These are phyloP conservation scores for Pseudomyrmex sp. DNA, from an alignment of 1,140 invertebrate genomes.

Conservation along the genomic window DNA sequence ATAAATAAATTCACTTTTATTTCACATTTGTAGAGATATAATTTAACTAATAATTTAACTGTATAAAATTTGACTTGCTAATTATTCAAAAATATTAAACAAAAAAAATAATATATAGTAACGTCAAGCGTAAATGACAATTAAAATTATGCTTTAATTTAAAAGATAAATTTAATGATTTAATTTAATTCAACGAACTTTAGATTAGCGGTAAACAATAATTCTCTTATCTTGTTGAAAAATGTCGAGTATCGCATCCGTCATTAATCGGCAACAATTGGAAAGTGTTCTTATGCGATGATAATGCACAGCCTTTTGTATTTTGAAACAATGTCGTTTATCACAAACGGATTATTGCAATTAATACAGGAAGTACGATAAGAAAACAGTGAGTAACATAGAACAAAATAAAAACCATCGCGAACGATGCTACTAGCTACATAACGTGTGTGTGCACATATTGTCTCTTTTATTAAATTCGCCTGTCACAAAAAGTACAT, in stretches of 20 bases:
- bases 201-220: not conserved
- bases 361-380: constrained; percentile 26
- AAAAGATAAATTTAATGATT: not conserved
- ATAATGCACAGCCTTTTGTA: not conserved
- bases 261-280: constrained; percentile 9
- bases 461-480: not conserved
- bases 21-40: too few species aligned
- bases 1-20: too few species aligned
- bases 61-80: too few species aligned
- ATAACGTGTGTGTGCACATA: not conserved
- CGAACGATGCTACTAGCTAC: not conserved
- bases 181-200: not conserved
- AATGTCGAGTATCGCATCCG: constrained; percentile 20
- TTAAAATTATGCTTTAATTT: not conserved
- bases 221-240: not conserved
- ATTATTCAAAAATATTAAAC: too few species aligned
- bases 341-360: not conserved
- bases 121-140: not conserved
- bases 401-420: not conserved
- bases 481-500: not conserved
- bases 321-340: constrained; percentile 13
- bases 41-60: too few species aligned
- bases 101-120: not conserved
- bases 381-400: constrained; percentile 19
- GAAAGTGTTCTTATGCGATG: not conserved